phyloP scores from a whole-genome alignment of 2,113 vertebrate genomes.

The Ophthalmolycus amberensis region DNA sequence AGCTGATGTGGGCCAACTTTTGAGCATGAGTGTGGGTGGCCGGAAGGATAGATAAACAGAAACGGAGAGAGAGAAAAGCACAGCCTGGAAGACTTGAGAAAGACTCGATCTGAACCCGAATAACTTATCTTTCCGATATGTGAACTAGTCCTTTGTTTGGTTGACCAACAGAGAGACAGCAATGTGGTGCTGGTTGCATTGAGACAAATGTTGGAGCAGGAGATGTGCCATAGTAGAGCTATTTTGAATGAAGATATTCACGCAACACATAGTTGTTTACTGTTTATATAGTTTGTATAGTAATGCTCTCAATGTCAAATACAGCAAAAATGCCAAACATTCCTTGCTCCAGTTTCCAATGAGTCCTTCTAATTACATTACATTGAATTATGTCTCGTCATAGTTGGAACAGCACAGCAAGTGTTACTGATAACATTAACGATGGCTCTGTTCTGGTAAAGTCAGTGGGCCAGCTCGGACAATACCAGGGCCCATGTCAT shows the following conservation, averaged over 20 bases:
- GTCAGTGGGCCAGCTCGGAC: not conserved
- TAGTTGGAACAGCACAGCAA: not conserved
- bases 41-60: slow-evolving; percentile 49
- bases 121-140: not conserved
- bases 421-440: not conserved
- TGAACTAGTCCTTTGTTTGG: not conserved
- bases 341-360: not conserved
- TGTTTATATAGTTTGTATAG: not conserved
- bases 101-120: slow-evolving; percentile 20
- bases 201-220: not conserved
- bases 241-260: not conserved
- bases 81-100: slow-evolving; percentile 20
- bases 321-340: not conserved
- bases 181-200: not conserved
- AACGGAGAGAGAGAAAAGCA: not conserved
- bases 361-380: not conserved
- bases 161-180: not conserved
- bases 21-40: slow-evolving; percentile 57
- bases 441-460: not conserved
- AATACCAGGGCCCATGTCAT: not conserved
- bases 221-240: not conserved
- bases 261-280: not conserved
- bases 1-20: slow-evolving; percentile 52
- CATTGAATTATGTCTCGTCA: not conserved
- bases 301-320: not conserved